Conservation (phyloP, 2,113 vertebrate species). For the Alces alces region DNA sequence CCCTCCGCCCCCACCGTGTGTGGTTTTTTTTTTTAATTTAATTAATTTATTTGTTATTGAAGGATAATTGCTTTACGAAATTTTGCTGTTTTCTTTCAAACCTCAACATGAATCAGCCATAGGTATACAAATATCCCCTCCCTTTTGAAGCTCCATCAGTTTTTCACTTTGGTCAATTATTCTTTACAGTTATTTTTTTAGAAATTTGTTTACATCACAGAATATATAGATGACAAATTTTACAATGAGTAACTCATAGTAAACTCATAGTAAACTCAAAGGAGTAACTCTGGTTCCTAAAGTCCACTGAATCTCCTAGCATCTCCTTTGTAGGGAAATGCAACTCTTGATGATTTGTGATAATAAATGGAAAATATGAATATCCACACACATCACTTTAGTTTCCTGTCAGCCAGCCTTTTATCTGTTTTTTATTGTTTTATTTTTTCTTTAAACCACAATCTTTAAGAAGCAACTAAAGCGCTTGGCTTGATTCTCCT, state of each 20-base stretch:
- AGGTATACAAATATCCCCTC: neutral
- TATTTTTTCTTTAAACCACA: neutral
- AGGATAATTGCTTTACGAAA: neutral
- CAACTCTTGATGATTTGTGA: neutral
- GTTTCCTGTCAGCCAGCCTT: neutral
- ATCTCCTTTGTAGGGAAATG: neutral
- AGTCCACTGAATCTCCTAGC: neutral
- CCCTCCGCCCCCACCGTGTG: no score
- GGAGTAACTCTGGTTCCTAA: neutral
- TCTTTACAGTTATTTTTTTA: neutral
- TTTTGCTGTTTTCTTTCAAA: neutral
- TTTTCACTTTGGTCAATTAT: neutral
- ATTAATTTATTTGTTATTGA: neutral
- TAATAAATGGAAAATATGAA: neutral
- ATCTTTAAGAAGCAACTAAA: neutral
- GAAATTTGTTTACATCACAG: neutral
- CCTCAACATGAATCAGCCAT: neutral
- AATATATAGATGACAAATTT: neutral
- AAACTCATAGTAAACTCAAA: neutral
- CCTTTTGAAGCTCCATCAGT: neutral
- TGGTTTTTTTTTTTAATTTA: neutral
- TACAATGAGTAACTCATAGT: neutral
- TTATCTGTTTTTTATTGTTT: neutral
- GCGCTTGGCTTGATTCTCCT: neutral
- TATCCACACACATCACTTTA: neutral